Evolutionary conservation across 1,140 invertebrate genomes (phyloP).

Genomic region (Bombus superbus): DNA sequence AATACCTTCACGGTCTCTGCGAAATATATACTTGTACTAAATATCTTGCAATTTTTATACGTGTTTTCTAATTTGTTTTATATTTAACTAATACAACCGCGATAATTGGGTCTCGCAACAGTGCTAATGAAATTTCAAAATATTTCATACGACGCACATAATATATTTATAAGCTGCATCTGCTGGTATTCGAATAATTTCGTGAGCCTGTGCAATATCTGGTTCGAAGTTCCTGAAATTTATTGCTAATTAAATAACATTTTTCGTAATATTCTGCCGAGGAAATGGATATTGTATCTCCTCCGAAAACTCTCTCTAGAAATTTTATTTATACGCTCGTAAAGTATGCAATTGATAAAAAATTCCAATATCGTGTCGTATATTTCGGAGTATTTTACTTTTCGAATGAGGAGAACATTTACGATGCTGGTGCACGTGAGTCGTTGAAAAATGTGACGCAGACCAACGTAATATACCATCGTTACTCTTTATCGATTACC

Average conservation of each 20-base stretch:
- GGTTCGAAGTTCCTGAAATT: background rate
- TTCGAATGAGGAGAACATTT: background rate
- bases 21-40: no score
- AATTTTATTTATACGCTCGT: background rate
- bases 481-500: conserved; percentile 42
- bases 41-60: no score
- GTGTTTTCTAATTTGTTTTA: background rate
- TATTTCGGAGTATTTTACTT: background rate
- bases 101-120: no score
- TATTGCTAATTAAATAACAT: background rate
- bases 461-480: conserved; percentile 4
- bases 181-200: background rate
- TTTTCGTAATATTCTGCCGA: background rate
- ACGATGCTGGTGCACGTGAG: background rate
- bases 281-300: background rate
- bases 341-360: background rate
- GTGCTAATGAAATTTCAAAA: background rate
- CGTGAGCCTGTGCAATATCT: background rate
- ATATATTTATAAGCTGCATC: background rate
- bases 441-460: background rate
- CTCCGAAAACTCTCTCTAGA: background rate
- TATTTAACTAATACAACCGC: background rate
- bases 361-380: background rate
- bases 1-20: no score
- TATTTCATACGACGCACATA: background rate